Percentiles rank a stretch among this genome's conserved stretches.
phyloP scores from a whole-genome alignment of 1,140 invertebrate species.

The Drosophila mayri region DNA sequence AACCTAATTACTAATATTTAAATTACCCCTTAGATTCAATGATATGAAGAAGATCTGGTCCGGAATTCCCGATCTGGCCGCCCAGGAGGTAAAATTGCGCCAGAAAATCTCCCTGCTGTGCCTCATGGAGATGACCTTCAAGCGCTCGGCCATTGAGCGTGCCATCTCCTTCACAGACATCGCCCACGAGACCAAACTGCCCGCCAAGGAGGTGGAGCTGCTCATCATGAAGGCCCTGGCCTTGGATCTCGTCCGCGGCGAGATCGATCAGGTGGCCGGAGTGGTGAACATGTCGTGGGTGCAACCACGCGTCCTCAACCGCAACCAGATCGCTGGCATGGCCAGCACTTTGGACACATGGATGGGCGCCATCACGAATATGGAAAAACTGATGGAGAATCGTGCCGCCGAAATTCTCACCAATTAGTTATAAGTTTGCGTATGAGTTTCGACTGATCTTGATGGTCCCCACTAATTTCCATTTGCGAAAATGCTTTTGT shows the following conservation, averaged over 20 bases:
- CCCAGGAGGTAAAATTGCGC: constrained; percentile 92
- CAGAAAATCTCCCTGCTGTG: constrained; percentile 98
- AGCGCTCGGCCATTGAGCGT: constrained; percentile 89
- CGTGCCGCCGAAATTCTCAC: constrained; percentile 94
- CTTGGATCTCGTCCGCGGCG: constrained; percentile 96
- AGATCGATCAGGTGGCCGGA: constrained; percentile 95
- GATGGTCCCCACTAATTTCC: constrained; percentile 39
- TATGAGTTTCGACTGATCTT: constrained; percentile 32
- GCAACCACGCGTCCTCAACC: constrained; percentile 95
- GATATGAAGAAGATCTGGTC: constrained; percentile 92
- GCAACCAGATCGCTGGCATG: constrained; percentile 91
- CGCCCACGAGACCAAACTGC: constrained; percentile 92
- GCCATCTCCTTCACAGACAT: constrained; percentile 97
- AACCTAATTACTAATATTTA: background rate
- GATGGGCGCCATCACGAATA: constrained; percentile 93
- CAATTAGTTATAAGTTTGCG: constrained; percentile 65
- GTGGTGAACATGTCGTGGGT: constrained; percentile 95
- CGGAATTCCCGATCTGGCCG: constrained; percentile 94
- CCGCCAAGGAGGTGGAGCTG: constrained; percentile 95
- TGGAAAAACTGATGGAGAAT: constrained; percentile 92
- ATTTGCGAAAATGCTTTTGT: constrained; percentile 64
- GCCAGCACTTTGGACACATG: constrained; percentile 91
- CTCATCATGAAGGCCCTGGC: constrained; percentile 99
- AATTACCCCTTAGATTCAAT: constrained; percentile 89
- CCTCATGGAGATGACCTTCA: constrained; percentile 97